Evolutionary conservation across 2,113 vertebrate species (phyloP), one percentile per base, ranked within the genome.

Genomic region (Chionomys nivalis): DNA sequence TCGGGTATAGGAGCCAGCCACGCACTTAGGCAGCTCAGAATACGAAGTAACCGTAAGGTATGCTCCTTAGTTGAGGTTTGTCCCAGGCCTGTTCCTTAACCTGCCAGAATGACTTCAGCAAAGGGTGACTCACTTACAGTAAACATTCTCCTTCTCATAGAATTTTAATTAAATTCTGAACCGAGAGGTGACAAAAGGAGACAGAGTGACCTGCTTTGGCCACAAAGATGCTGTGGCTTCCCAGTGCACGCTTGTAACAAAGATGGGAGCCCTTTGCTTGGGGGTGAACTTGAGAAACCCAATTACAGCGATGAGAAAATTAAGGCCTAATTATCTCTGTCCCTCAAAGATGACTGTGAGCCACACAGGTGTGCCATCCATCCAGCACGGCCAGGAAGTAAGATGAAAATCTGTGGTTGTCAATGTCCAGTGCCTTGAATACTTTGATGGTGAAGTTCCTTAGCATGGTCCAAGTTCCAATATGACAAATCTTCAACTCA

Each of bases 61-160:
- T 44, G 52, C 11, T 42, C n/a, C 77, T 72, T 78, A 68, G 31
- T 42, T 86, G 42, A 65, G 61, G 42, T 6, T 93, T 65, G 58
- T 93, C 93, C 93, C 83, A 86, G 49, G 65, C 44, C 72, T 72
- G 8, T 85, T 33, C 16, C 0, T 52, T 96, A 61, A 91, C 79
- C 93, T 96, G 87, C 92, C 93, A 96, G 95, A 87, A 91, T 95
- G 95, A 94, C 86, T 82, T 97, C 89, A 82, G 93, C 87, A 63
- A 86, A 83, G 33, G n/a, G 24, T 95, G 90, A 96, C 89, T 96
- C 93, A 94, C 73, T 94, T 96, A 94, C 76, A n/a, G 44, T 91
- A 89, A 95, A 81, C 81, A 49, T 73, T 73, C 86, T 44, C 82
- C 36, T 68, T 94, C 72, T 73, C 42, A 83, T 55, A 55, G 17